These are phyloP conservation scores for Achroia grisella DNA, from an alignment of 1,140 invertebrate genomes.

Conservation along the genomic window DNA sequence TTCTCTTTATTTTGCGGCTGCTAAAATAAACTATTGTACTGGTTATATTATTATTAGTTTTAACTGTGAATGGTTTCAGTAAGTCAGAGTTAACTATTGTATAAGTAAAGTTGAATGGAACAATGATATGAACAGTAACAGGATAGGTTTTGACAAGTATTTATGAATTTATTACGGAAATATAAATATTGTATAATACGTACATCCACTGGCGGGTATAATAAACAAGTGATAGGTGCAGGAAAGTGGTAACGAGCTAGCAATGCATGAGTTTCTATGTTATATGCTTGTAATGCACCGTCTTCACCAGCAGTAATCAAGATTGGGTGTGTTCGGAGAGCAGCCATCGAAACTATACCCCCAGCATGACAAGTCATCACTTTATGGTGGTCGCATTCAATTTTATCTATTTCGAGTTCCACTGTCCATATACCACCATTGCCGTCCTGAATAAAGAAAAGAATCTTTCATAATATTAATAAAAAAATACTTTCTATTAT, in stretches of 20 bases:
- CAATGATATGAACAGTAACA: no score
- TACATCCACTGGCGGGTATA: constrained; percentile 83
- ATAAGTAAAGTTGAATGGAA: no score
- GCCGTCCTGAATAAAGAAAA: constrained; percentile 76
- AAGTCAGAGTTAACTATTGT: no score
- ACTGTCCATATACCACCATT: constrained; percentile 88
- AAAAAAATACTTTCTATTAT: no score
- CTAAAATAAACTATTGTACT: no score
- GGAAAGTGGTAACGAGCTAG: constrained; percentile 78
- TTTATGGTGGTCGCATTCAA: constrained; percentile 72
- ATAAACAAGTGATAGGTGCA: constrained; percentile 76
- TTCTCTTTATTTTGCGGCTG: no score
- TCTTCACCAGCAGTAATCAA: constrained; percentile 81
- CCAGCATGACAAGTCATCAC: constrained; percentile 85
- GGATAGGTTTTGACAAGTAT: no score
- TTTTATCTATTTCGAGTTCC: constrained; percentile 80
- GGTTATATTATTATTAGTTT: no score
- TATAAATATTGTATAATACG: constrained; percentile 23
- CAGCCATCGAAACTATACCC: constrained; percentile 78
- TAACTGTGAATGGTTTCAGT: no score
- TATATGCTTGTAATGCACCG: constrained; percentile 82
- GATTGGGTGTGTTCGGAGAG: constrained; percentile 78
- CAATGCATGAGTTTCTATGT: constrained; percentile 76
- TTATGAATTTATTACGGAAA: no score
- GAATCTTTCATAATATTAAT: no score